Evolutionary conservation across 2,797 vertebrate genomes (phyloP), one percentile per base, ranked within the genome.

Genomic region (Sebastes jordani): DNA sequence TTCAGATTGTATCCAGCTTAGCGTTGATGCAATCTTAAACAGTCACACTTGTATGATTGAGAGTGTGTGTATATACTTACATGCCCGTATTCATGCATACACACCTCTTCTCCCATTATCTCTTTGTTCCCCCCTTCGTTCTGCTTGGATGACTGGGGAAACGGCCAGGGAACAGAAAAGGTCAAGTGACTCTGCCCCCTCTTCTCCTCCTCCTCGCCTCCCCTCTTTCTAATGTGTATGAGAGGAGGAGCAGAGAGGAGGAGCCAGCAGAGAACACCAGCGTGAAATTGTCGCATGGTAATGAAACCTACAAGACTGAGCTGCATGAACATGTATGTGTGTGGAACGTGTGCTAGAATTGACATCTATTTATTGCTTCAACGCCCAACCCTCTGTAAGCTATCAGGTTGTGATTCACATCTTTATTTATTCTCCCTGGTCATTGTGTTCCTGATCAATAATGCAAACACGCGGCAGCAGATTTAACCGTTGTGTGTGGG

Each of bases 161-260:
- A 92, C 85, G 89, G 87, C 90, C 87, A 34, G 88, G 89, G 92
- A 94, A 89, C 89, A 32, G 87, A 94, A 95, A 96, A 96, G 96
- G 95, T 96, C 94, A 96, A 94, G 90, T 94, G 91, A 76, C 83
- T 90, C 38, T 3, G 46, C 54, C 75, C 62, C 36, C 65, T 74
- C 55, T n/a, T 22, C 27, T 71, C 55, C 32, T 59, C n/a, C 61
- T 71, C 55, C 42, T 60, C 20, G 1, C 27, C 6, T 38, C 36
- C 54, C 67, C 18, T 76, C 81, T 22, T 58, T 89, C 87, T 36
- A 18, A 36, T 64, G 34, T 69, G 54, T 38, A 3, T 63, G 60
- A 25, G 60, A 46, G 75, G 25, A 68, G 68, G 63, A 54, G 76
- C 68, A 61, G 34, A 55, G 73, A 49, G 63, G 81, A 64, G 54